Evolutionary conservation across 2,797 vertebrate species (phyloP), one percentile per base, ranked within the genome.

Genomic region (Ctenopoma kingsleyae): DNA sequence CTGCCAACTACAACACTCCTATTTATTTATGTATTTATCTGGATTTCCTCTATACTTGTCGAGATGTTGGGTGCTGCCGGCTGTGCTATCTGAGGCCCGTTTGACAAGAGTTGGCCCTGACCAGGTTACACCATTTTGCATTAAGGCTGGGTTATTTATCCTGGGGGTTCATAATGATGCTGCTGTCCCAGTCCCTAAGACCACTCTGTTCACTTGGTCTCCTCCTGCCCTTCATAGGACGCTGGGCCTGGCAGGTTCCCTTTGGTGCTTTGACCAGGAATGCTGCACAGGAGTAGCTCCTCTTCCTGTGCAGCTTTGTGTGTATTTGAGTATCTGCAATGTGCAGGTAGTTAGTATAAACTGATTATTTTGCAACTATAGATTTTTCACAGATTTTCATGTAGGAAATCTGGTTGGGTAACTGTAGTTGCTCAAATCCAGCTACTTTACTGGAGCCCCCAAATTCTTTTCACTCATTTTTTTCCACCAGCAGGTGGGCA

Each of bases 11-110:
- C 84, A 95, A 94, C 93, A 94, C 89, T 82, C 41, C 41, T 91
- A 85, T 93, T 93, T 94, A 91, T 95, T 94, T 92, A 93, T 88
- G 85, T 89, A 93, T 94, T 94, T 94, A 92, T 93, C 87, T 88
- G 86, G 90, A 92, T 93, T 95, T 94, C 91, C 94, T 95, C 91
- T 91, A 86, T 90, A 90, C 91, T 91, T 89, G 85, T 88, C 40
- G 84, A 87, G 87, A 85, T 92, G 89, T 82, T 83, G 79, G 89
- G 86, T 27, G 64, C 83, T 87, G 88, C 30, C 71, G 85, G 69
- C 70, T 40, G 7, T 54, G 75, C 89, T 87, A 90, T 89, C 90
- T 92, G 82, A 93, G 89, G 83, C 81, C 63, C 82, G 20, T 90
- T 91, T 91, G 86, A 92, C 84, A 80, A 75, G 69, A 58, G 30